Evolutionary conservation across 1,140 invertebrate genomes (phyloP), one percentile per base, ranked within the genome.

Genomic region (Piezodorus guildinii): DNA sequence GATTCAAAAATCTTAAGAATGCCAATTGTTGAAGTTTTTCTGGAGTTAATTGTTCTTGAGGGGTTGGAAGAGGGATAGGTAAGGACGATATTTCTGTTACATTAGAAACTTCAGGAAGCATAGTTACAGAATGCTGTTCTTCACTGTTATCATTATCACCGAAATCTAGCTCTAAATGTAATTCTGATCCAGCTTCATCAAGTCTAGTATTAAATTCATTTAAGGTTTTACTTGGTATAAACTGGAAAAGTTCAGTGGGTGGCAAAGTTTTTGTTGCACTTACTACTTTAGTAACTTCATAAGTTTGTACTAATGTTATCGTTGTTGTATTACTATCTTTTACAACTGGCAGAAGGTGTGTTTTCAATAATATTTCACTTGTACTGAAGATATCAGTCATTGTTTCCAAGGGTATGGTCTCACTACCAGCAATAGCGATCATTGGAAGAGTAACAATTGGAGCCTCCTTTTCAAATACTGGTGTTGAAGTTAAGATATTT

Each of bases 331-430:
- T 81, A 51, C 83, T 84, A 10, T 79, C 80, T 25, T 83, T 82
- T 14, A 92, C 77, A 0, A 93, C 83, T 1, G 91, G 91, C 54
- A 94, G 74, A 62, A 94, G 82, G 69, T 92, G 88, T 0, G 90
- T 93, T 72, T 92, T 92, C 2, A 91, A 74, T 75, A 93, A 83
- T 1, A 85, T 82, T 74, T 92, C 87, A 0, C 89, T 91, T 6
- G 90, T 91, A 64, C 89, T 91, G 76, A 91, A 93, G 1, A 88
- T 90, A 75, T 94, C 90, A 0, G 88, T 92, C n/a, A 91, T 76
- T 0, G 89, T 94, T 77, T 92, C 87, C 60, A 94, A 73, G 0
- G 88, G 86, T 21, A 87, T 88, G 1, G 87, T 92, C 68, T 86
- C 86, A 67, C 83, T 80, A 14, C 82, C 81, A 9, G 85, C 83